Evolutionary conservation across 2,797 vertebrate species (phyloP), one percentile per base, ranked within the genome.

Genomic region (Glyptemys insculpta): DNA sequence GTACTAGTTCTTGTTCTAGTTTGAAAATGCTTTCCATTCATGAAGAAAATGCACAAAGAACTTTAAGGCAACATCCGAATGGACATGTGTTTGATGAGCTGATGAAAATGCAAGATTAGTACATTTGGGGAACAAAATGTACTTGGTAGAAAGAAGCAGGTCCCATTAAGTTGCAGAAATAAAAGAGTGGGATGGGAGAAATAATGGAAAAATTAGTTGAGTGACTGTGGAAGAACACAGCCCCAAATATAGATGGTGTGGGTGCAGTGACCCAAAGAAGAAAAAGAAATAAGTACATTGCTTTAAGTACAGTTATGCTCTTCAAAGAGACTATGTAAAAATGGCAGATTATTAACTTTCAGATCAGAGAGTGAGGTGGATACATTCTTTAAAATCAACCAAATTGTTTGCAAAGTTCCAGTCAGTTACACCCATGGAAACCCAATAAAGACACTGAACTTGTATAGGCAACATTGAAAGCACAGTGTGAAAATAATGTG

Each of bases 151-250:
- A 74, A 79, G 80, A 91, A 27, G 14, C 90, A 89, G 50, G 1
- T 81, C 91, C 41, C 72, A 91, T 6, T 79, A 41, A 87, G 31
- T 44, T 87, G 4, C 31, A 94, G 37, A 54, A 94, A 88, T 62
- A 92, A 59, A 92, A 59, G 87, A 88, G 50, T 23, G 52, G 52
- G 86, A 87, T 87, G 44, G 92, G 41, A 87, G 86, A 89, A 94
- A 65, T 31, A 57, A 86, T 41, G 27, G 47, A 34, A 12, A 90
- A 85, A 88, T 47, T 91, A 86, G 21, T 41, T 89, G 54, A 56
- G 65, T 18, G 44, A 79, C 57, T 52, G 65, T 52, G 52, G 19
- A 15, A 57, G 12, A 90, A 37, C 84, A 8, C 83, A 95, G 62
- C 50, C 11, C 12, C 79, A 82, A 65, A 57, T 79, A 23, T 87